Base-by-base conservation (phyloP, 1,140 invertebrate genomes). In the Antheraea pernyi region DNA sequence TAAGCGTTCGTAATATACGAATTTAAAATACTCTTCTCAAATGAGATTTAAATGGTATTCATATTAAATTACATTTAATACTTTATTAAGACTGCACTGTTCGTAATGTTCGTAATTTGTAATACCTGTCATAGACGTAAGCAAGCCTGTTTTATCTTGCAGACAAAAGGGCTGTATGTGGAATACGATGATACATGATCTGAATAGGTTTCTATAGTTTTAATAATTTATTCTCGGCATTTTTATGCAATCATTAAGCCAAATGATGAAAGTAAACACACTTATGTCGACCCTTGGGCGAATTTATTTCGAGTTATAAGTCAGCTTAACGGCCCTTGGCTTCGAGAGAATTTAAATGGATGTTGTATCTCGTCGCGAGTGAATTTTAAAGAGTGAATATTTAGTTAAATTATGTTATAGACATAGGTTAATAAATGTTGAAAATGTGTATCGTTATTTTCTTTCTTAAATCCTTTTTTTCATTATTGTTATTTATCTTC, bases 271-370 rank as follows among this genome's bases (percentile, higher is more conserved):
- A 67, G 60, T 53, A 67, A 68, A 74, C 61, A 22, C 70, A 64
- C 65, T 71, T 74, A 69, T 71, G 65, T 16, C 46, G 46, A 53
- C 11, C 46, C 68, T 36, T 59, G 30, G 19, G 65, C 53, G 69
- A 73, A 75, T 77, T 75, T 71, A 69, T 73, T 76, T 60, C 63
- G 16, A 74, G 68, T 65, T 67, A 36, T 65, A 59, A 76, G 71
- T 69, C 67, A 77, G 73, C 76, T 74, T 76, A 63, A 59, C 70
- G 39, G n/a, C 46, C 65, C 69, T 59, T 39, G 68, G 72, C 61
- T 73, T 73, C 73, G 59, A 46, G 53, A 69, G 42, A 71, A 75
- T 79, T 76, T 78, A 74, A 76, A 71, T 76, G 61, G 69, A 68
- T 74, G 76, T 71, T 19, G 59, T 69, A 53, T 42, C 62, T 69